Evolutionary conservation across 2,797 vertebrate species (phyloP).

Genomic region (Notolabrus celidotus): DNA sequence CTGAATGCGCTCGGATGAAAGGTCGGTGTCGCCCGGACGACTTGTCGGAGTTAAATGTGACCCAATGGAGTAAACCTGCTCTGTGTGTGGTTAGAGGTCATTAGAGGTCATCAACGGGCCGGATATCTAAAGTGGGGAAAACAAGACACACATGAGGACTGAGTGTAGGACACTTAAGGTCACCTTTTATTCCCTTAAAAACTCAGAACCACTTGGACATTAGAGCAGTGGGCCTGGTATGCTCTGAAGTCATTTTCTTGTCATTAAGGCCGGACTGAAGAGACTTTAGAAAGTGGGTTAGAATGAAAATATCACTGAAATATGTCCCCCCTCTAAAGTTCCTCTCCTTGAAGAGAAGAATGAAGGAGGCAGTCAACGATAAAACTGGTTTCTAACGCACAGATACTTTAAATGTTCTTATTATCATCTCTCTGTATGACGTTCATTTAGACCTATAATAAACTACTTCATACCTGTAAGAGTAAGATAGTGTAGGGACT

Average conservation of each 20-base stretch:
- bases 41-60: slow-evolving; percentile 33
- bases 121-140: slow-evolving; percentile 52
- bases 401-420: too few species aligned
- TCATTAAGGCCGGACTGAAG: slow-evolving; percentile 81
- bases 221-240: slow-evolving; percentile 70
- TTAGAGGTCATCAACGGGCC: slow-evolving; percentile 44
- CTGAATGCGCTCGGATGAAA: slow-evolving; percentile 17
- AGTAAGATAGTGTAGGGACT: too few species aligned
- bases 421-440: too few species aligned
- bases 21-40: slow-evolving; percentile 9
- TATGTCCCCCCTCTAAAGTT: too few species aligned
- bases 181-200: slow-evolving; percentile 76
- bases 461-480: too few species aligned
- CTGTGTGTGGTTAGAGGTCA: slow-evolving; percentile 39
- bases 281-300: slow-evolving; percentile 73
- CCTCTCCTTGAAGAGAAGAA: too few species aligned
- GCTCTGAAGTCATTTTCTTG: slow-evolving; percentile 80
- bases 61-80: slow-evolving; percentile 22
- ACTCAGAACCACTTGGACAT: slow-evolving; percentile 73
- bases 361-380: too few species aligned
- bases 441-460: too few species aligned
- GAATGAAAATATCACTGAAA: too few species aligned
- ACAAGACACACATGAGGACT: slow-evolving; percentile 72
- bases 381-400: too few species aligned
- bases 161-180: slow-evolving; percentile 75